phyloP scores from a whole-genome alignment of 2,797 vertebrate genomes.

The Peromyscus aztecus region DNA sequence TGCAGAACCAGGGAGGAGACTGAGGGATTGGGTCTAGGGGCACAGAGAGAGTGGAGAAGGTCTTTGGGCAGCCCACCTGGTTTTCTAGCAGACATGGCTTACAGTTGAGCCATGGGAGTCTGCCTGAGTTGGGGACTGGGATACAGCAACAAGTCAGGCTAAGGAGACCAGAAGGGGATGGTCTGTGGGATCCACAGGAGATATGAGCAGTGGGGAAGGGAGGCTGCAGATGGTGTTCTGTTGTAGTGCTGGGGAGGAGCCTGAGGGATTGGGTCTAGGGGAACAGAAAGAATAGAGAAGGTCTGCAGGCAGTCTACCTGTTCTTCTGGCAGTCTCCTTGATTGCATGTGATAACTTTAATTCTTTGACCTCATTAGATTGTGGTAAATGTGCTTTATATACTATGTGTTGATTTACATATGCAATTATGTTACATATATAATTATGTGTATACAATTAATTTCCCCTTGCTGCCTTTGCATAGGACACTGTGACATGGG shows the following conservation, averaged over 20 bases:
- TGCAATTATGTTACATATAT: neutral
- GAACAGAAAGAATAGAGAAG: neutral
- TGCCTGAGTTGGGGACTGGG: neutral
- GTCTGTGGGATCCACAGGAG: neutral
- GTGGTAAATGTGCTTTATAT: constrained; percentile 28
- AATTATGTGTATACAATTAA: neutral
- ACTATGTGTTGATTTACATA: neutral
- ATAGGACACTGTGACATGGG: neutral
- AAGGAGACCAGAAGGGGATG: neutral
- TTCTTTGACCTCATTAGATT: constrained; percentile 43
- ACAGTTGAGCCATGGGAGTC: neutral
- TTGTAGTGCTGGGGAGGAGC: neutral
- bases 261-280: neutral
- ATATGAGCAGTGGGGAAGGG: neutral
- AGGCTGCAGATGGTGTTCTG: neutral
- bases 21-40: neutral
- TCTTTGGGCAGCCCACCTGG: neutral
- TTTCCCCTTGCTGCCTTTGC: neutral
- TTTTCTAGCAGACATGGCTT: neutral
- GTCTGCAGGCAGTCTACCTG: neutral
- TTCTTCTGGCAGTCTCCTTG: neutral
- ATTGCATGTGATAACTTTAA: neutral
- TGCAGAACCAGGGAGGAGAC: neutral
- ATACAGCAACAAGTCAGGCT: neutral
- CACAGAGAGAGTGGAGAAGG: neutral